Evolutionary conservation across 2,113 vertebrate genomes (phyloP), one percentile per base, ranked within the genome.

Genomic region (Chaenocephalus aceratus): DNA sequence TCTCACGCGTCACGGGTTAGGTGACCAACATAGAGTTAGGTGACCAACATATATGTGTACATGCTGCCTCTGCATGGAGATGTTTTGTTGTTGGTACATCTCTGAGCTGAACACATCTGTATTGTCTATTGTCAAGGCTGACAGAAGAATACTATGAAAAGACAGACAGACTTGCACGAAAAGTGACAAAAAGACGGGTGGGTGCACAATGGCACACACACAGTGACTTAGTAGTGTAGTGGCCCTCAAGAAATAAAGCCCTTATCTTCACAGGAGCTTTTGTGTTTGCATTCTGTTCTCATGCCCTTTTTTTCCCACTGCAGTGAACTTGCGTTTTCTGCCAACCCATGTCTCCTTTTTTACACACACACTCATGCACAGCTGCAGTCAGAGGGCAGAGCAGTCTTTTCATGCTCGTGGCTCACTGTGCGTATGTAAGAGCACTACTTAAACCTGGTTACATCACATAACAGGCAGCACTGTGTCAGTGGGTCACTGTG

Each of bases 401-500:
- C 72, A 80, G 86, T 53, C 86, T 86, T 83, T 91, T 90, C 87
- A 92, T 91, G 91, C 21, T 21, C 91, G 84, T 90, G 90, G 88
- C 84, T 90, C 90, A 86, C 87, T 90, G 77, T 86, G 89, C 93
- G 92, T 92, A 94, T 90, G 90, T 92, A 93, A 94, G 90, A 93
- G 86, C 79, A 87, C 86, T 88, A 87, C 89, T 92, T 91, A 92
- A 85, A 91, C 88, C 87, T 88, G 82, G 87, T 89, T 92, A 92
- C 84, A 90, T 93, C 88, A 94, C 79, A 74, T 69, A 86, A 86
- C 84, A 87, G 90, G 88, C 88, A 93, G 91, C 90, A 93, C 75
- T 93, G 91, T 94, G 93, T 93, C 91, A 94, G 92, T 94, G 89
- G 94, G 90, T 94, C 93, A 94, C 91, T 88, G 83, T 89, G 88